A percentile compares a stretch with the other conserved stretches of the same genome.
phyloP scores from a whole-genome alignment of 2,113 vertebrate genomes.

The Perca flavescens region DNA sequence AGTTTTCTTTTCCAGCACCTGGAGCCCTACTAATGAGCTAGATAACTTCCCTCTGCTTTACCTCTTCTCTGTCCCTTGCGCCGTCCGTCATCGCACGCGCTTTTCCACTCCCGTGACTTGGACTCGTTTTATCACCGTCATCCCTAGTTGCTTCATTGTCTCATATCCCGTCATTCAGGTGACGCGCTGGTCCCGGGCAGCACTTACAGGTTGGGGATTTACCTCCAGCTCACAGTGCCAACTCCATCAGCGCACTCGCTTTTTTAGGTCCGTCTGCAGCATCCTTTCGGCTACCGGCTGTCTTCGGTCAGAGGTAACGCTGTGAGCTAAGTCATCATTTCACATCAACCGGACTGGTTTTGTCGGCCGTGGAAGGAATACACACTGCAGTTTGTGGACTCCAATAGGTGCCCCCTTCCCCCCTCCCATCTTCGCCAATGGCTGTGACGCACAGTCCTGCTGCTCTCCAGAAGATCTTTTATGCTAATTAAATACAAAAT shows the following conservation, averaged over 20 bases:
- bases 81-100: constrained; percentile 76
- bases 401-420: constrained; percentile 66
- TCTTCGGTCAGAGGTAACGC: constrained; percentile 77
- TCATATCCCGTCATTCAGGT: constrained; percentile 73
- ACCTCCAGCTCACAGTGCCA: constrained; percentile 48
- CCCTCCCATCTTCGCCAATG: constrained; percentile 69
- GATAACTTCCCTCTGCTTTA: constrained; percentile 76
- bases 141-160: constrained; percentile 79
- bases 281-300: constrained; percentile 43
- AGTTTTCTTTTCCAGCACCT: constrained; percentile 36
- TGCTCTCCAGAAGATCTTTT: constrained; percentile 81
- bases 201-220: constrained; percentile 61
- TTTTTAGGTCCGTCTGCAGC: constrained; percentile 43
- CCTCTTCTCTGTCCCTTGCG: constrained; percentile 63
- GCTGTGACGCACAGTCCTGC: constrained; percentile 87
- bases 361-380: constrained; percentile 69
- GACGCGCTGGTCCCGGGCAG: constrained; percentile 62
- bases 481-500: constrained; percentile 86
- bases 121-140: constrained; percentile 69
- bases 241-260: constrained; percentile 45
- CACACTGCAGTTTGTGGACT: constrained; percentile 82
- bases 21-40: constrained; percentile 42
- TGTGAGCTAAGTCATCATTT: constrained; percentile 70
- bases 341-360: constrained; percentile 65
- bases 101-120: constrained; percentile 70